Evolutionary conservation across 2,888 invertebrate species (phyloP), one percentile per base, ranked within the genome.

Genomic region (Chymomyza procnemis): DNA sequence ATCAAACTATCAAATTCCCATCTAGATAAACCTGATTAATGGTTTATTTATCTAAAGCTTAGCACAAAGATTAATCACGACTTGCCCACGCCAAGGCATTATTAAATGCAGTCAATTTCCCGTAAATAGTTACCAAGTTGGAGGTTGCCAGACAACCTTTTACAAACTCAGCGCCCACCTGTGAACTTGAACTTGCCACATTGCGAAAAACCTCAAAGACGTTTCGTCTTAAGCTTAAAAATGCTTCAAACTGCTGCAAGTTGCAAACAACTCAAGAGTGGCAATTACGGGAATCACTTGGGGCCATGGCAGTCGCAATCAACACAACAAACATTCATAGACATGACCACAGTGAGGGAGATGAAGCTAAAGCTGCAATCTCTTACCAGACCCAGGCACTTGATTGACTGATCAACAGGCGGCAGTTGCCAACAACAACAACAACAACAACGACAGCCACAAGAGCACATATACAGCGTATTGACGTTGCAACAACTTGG

Each of bases 341-440:
- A 50, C 19, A 18, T 50, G 50, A 56, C 56, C 22, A 26, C 56
- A 56, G 21, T 22, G 14, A 50, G 26, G 58, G 58, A 58, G 34
- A 41, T 18, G 41, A 34, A 12, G 34, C 34, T 41, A 41, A 12
- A 41, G 34, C 34, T 41, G 34, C 34, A 41, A 12, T 41, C 34
- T 41, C 34, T 41, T 4, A 22, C 30, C 14, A 2, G n/a, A 16
- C 4, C 21, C n/a, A n/a, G n/a, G 30, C 41, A 34, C 66, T 62
- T 84, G 81, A 82, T 82, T 82, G 82, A 82, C 85, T 82, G 83
- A 80, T 85, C 82, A 79, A 71, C 74, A 69, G 67, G 66, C 75
- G 65, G 62, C 56, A 56, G 30, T 56, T 16, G 56, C 56, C 56
- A 56, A 22, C 56, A 22, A 21, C 34, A 26, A 26, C 26, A 26